Evolutionary conservation across 2,797 vertebrate species (phyloP), one percentile per base, ranked within the genome.

Genomic region (Psittacula echo): DNA sequence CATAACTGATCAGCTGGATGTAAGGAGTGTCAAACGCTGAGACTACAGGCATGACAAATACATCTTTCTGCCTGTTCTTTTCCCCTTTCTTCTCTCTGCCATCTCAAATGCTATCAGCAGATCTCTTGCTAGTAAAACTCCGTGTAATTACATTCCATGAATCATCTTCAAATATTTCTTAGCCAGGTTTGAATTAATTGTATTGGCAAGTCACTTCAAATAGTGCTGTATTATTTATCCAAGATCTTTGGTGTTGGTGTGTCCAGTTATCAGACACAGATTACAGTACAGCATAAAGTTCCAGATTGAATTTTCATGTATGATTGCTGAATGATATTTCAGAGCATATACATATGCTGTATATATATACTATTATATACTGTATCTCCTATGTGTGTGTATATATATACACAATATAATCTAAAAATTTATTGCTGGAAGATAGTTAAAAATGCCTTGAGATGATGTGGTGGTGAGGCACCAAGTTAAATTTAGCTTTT

Each of bases 151-250:
- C 39, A 53, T 85, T 67, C 80, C 41, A 47, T 32, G 5, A 85
- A 72, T 85, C 13, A 39, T 85, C 54, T 87, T 89, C 41, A 73
- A 48, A 64, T 85, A 85, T 67, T 82, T 82, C 66, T 85, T 76
- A 92, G 80, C 66, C 27, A 76, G 24, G 42, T 83, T 85, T 93
- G 87, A 93, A 71, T 92, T 16, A 94, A 87, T 67, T 85, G 42
- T 81, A 34, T 56, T 87, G 37, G 14, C 70, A 84, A 91, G 76
- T 75, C 58, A 34, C 66, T 93, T 93, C 73, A 75, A n/a, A n/a
- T 44, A 78, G 32, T 54, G 18, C 58, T 81, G n/a, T 62, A 27
- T 83, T 90, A 48, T 60, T 77, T 94, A 80, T 15, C 27, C 67
- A 75, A 83, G 47, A n/a, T 23, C 67, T 85, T 18, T 32, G 37